Evolutionary conservation across 2,797 vertebrate genomes (phyloP).

Genomic region (Myioborus melanocephalus): DNA sequence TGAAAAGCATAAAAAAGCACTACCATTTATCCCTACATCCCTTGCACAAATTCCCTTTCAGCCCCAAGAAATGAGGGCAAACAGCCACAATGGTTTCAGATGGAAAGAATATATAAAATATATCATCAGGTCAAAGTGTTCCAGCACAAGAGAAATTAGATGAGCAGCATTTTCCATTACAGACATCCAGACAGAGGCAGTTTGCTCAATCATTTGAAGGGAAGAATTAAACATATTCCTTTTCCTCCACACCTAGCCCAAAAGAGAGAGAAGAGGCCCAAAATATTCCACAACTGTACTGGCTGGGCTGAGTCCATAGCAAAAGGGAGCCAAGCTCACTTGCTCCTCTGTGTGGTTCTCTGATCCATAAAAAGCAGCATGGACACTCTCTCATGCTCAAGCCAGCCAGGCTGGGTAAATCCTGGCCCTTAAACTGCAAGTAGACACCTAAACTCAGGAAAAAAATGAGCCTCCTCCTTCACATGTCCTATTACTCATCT

Average conservation of each 20-base stretch:
- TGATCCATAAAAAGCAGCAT: not conserved
- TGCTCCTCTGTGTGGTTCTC: not conserved
- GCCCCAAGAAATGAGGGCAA: not conserved
- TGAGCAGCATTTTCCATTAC: not conserved
- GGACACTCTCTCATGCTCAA: not conserved
- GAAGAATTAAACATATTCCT: not conserved
- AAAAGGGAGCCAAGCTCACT: not conserved
- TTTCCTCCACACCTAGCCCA: not conserved
- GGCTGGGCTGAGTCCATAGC: not conserved
- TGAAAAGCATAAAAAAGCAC: not conserved
- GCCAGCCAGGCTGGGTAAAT: not conserved
- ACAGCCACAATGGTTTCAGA: not conserved
- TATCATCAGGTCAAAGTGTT: not conserved
- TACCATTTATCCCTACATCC: not conserved
- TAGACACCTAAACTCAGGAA: not conserved
- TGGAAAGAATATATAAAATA: not conserved
- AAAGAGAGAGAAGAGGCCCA: not conserved
- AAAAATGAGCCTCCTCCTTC: not conserved
- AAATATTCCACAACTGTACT: not conserved
- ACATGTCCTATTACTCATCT: not conserved
- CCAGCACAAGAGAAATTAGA: not conserved
- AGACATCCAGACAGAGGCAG: not conserved
- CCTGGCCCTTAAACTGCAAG: not conserved
- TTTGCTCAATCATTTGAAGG: not conserved
- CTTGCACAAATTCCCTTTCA: not conserved